phyloP scores from a whole-genome alignment of 2,113 vertebrate species.

The Rhinolophus ferrumequinum region DNA sequence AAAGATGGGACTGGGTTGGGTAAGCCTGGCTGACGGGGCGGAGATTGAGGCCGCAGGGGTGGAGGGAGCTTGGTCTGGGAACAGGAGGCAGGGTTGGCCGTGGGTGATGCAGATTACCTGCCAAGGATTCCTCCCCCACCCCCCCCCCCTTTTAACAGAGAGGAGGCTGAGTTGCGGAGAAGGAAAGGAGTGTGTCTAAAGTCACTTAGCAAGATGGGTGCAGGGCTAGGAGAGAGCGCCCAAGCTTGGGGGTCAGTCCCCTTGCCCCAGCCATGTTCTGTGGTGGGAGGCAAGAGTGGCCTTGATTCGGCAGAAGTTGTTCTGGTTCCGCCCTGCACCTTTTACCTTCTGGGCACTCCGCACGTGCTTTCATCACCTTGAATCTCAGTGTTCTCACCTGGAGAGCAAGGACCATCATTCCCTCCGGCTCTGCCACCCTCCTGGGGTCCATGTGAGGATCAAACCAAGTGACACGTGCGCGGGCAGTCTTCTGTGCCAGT shows the following conservation, averaged over 20 bases:
- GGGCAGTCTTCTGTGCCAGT: accelerated
- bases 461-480: accelerated
- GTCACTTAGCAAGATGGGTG: neutral
- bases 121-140: neutral
- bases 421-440: accelerated
- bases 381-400: accelerated
- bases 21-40: neutral
- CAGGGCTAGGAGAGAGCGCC: neutral
- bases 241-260: accelerated
- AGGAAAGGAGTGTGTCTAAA: no score
- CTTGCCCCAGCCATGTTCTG: accelerated
- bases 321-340: neutral
- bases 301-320: neutral
- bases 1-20: accelerated
- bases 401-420: accelerated
- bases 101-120: neutral
- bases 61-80: neutral
- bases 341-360: accelerated
- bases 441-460: accelerated
- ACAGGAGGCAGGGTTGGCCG: accelerated
- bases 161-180: neutral
- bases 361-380: accelerated
- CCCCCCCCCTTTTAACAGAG: neutral
- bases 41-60: neutral
- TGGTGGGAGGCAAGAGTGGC: accelerated